phyloP scores from a whole-genome alignment of 1,140 invertebrate genomes.

The Anoplophora glabripennis region DNA sequence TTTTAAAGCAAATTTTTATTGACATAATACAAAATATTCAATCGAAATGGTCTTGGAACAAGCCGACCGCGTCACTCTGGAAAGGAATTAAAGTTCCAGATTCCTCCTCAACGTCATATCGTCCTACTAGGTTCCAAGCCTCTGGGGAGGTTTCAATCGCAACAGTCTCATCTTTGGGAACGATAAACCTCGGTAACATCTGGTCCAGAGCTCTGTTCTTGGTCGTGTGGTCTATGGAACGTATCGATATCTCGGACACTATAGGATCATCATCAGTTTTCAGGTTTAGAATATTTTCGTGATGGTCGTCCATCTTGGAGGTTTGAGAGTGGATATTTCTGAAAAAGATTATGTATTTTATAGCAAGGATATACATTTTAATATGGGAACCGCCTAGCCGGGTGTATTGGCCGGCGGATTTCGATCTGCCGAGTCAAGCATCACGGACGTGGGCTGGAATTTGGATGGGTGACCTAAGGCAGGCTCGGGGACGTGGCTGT shows the following conservation, averaged over 20 bases:
- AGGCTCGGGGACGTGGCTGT: too few relatives aligned
- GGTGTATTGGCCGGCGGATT: too few relatives aligned
- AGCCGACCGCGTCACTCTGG: constrained; percentile 37
- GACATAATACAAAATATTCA: constrained; percentile 7
- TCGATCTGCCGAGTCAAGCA: too few relatives aligned
- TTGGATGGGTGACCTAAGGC: too few relatives aligned
- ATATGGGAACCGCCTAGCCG: too few relatives aligned
- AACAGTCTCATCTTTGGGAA: constrained; percentile 38
- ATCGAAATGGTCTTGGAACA: constrained; percentile 42
- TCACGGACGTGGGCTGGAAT: too few relatives aligned
- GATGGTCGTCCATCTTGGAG: not conserved
- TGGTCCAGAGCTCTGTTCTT: constrained; percentile 35
- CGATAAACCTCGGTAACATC: constrained; percentile 42
- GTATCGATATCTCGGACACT: constrained; percentile 12
- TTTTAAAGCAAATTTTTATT: not conserved
- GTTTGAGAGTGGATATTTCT: not conserved
- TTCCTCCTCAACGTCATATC: constrained; percentile 48
- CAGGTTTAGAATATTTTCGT: constrained; percentile 19
- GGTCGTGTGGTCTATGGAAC: constrained; percentile 6
- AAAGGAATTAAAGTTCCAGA: constrained; percentile 47
- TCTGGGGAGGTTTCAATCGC: constrained; percentile 35
- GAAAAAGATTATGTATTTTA: too few relatives aligned
- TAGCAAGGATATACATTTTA: too few relatives aligned
- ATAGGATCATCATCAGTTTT: constrained; percentile 27
- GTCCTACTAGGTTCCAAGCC: constrained; percentile 46